Base-by-base conservation (phyloP, 2,113 vertebrate species). In the Vireo altiloquus region DNA sequence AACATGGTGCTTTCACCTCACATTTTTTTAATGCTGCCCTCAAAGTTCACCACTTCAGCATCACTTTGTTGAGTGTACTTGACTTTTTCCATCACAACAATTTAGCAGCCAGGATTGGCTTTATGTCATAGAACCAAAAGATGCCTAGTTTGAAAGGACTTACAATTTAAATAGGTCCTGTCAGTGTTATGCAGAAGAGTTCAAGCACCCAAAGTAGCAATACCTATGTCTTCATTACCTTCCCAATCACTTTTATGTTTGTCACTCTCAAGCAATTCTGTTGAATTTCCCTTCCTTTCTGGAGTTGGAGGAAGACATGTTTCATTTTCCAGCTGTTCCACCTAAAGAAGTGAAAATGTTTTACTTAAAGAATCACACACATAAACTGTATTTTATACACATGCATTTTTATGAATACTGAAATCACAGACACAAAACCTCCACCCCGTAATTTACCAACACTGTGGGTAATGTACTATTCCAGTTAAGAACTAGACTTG, bases 191-290 rank as follows among this genome's bases (percentile, higher is more conserved):
- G 3, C 7, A 66, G 54, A 33, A 74, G 65, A 90, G 64, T 75
- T 78, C 60, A 89, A 81, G 23, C 16, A 83, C 49, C 7, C 49
- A 19, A 89, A 80, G 33, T 13, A 92, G 40, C 22, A 83, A 89
- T 22, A 75, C 5, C 6, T 49, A 40, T 39, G 18, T 37, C 49
- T 81, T 68, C 15, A 23, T 90, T 93, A 98, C 98, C 98, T 98
- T 95, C 25, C 60, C 23, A 61, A 19, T 81, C 30, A 13, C 40
- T 79, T 66, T 87, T 90, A 65, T 44, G 72, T 54, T 70, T 47
- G 15, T 76, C 50, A 19, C 13, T 53, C 30, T 93, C 82, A 75
- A 89, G 79, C 15, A 72, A 22, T 87, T 87, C 68, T 56, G 16
- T 40, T 65, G 40, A 23, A 75, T 50, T 91, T 72, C 86, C 74